Base-by-base conservation (phyloP, 1,140 invertebrate species). In the Trachymyrmex septentrionalis region DNA sequence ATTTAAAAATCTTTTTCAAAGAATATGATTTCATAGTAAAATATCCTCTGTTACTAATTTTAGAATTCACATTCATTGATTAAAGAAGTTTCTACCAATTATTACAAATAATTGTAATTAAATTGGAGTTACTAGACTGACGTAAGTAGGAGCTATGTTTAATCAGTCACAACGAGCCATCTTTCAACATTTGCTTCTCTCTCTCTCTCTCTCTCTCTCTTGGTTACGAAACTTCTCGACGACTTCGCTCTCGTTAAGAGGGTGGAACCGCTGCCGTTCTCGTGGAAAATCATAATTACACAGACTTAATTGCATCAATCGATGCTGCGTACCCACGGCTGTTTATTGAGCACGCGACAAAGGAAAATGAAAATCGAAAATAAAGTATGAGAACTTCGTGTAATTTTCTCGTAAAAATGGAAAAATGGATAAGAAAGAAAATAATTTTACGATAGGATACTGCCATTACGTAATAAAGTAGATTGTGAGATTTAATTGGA, bases 271-370 rank as follows among this genome's bases (percentile, higher is more conserved):
- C 44, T 34, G 38, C 16, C 38, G 55, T 63, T 44, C 55, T 84
- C 27, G 38, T 59, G 38, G 80, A 84, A 84, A 84, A 84, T 75
- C 71, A 72, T 86, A 82, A 88, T 86, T 89, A 88, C 85, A 76
- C 55, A 38, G 76, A 89, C 73, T 88, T 87, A 80, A 87, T 89
- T 88, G 61, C 78, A 81, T 80, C 67, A 82, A 84, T 12, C 55
- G 55, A 84, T 50, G 67, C 38, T 21, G 67, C 53, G 19, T 72
- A 82, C 34, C 57, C 69, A 14, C 80, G 69, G 50, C n/a, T 73
- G 80, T 84, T 75, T 84, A 75, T 84, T 50, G 55, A 61, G 38
- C 19, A 27, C 55, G 34, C n/a, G 14, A 73, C 38, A 61, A 75
- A 75, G 55, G n/a, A 3, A 7, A 14, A n/a, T n/a, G 16, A 44